Conservation (phyloP, 2,113 vertebrate species). For the Catharus minimus region DNA sequence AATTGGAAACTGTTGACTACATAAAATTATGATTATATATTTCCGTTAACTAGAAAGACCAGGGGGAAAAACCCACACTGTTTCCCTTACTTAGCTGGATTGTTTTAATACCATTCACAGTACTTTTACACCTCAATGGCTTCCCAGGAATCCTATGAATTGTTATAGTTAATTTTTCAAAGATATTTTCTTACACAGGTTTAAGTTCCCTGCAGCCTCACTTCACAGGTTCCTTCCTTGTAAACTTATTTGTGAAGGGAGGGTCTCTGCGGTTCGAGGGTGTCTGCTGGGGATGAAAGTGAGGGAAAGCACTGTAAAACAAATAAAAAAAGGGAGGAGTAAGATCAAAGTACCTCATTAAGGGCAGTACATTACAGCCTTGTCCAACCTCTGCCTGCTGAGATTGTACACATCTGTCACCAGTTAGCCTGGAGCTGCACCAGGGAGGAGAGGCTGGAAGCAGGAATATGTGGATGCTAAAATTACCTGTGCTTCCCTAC, state of each 20-base stretch:
- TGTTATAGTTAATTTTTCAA: not conserved
- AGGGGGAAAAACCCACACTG: not conserved
- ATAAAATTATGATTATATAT: not conserved
- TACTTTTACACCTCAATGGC: not conserved
- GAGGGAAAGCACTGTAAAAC: constrained; percentile 40
- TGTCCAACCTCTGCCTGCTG: constrained; percentile 12
- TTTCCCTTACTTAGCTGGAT: not conserved
- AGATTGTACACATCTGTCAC: constrained; percentile 13
- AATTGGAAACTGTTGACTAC: not conserved
- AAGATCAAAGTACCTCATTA: constrained; percentile 53
- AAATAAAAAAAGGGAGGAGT: constrained; percentile 51
- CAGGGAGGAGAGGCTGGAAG: not conserved
- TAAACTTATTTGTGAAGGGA: constrained; percentile 41
- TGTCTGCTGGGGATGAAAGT: constrained; percentile 3
- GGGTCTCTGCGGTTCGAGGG: not conserved
- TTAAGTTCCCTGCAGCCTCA: not conserved
- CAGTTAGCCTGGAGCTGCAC: constrained; percentile 6
- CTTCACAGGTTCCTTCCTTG: not conserved
- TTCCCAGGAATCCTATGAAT: not conserved
- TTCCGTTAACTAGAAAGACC: not conserved
- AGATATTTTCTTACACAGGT: not conserved
- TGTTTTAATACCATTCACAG: not conserved
- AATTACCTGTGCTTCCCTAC: not conserved
- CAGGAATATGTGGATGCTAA: accelerated
- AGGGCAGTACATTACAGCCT: not conserved